Evolutionary conservation across 2,113 vertebrate genomes (phyloP), one percentile per base, ranked within the genome.

Genomic region (Varanus komodoensis): DNA sequence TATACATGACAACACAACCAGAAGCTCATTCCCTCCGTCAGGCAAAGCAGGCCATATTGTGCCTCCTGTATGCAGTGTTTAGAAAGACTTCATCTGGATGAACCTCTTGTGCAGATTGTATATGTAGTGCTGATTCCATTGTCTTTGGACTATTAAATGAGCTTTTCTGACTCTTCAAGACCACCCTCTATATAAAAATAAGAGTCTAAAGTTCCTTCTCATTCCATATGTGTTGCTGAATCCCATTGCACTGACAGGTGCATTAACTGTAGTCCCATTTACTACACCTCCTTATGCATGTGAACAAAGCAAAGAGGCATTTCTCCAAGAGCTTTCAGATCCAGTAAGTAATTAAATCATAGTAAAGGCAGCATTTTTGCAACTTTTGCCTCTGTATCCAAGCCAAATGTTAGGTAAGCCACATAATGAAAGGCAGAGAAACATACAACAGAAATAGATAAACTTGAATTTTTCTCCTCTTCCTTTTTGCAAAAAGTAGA

Each of bases 321-420:
- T 73, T 90, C 29, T 68, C 84, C 8, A 79, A 87, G 25, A 64
- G 17, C 12, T 91, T 74, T 7, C 4, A 23, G 88, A 38, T 50
- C 3, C 15, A 87, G 19, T 52, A 82, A 87, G 50, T 0, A 88
- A 82, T 34, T 17, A 86, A 48, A 9, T 17, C 15, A 27, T 8
- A 21, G 82, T n/a, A 80, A 87, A 75, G 89, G 50, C 32, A 0
- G 71, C 23, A 48, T 90, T 69, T 34, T 11, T 86, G 48, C 25
- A 79, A 61, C 32, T 82, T 6, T 61, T 7, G 21, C 29, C 25
- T 82, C 75, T 68, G 71, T 32, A 84, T 4, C 8, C 68, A 84
- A 29, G 21, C 9, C 54, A n/a, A 0, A 4, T 34, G 8, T 7
- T 12, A 73, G 29, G 7, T 0, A 0, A 2, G 11, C 6, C 1